phyloP scores from a whole-genome alignment of 1,140 invertebrate species.

The Drosophila nigrodunni region DNA sequence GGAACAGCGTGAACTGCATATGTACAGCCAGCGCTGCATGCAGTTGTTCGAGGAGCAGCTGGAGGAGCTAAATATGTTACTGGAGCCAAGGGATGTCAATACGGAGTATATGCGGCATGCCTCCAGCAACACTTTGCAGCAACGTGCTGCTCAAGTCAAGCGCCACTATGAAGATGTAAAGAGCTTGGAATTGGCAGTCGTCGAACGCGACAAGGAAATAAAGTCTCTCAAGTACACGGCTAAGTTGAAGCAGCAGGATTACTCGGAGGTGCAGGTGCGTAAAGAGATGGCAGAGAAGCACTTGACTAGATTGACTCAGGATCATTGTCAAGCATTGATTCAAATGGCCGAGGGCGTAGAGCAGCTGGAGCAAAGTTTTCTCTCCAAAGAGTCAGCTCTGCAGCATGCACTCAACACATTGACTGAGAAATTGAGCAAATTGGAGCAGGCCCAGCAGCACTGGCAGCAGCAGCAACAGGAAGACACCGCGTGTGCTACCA shows the following conservation, averaged over 20 bases:
- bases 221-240: slow-evolving; percentile 92
- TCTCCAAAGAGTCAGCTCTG: slow-evolving; percentile 60
- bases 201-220: slow-evolving; percentile 94
- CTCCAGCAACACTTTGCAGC: slow-evolving; percentile 88
- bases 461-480: slow-evolving; percentile 62
- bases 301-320: slow-evolving; percentile 91
- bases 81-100: slow-evolving; percentile 90
- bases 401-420: slow-evolving; percentile 53
- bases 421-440: slow-evolving; percentile 46
- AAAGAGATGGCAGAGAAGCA: slow-evolving; percentile 97
- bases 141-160: slow-evolving; percentile 92
- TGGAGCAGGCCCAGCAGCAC: slow-evolving; percentile 60
- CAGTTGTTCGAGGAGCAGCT: slow-evolving; percentile 86
- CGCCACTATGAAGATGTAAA: slow-evolving; percentile 96
- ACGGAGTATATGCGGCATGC: slow-evolving; percentile 86
- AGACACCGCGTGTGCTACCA: slow-evolving; percentile 59
- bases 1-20: slow-evolving; percentile 90
- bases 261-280: slow-evolving; percentile 96
- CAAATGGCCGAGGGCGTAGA: slow-evolving; percentile 66
- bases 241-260: slow-evolving; percentile 96
- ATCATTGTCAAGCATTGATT: slow-evolving; percentile 87
- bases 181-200: slow-evolving; percentile 91
- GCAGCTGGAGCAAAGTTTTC: slow-evolving; percentile 59
- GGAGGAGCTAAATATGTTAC: slow-evolving; percentile 88
- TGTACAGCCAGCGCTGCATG: slow-evolving; percentile 88